A percentile compares a stretch with the other conserved stretches of the same genome.
Evolutionary conservation across 2,888 invertebrate genomes (phyloP).

Genomic region (Pyrrhia umbra): DNA sequence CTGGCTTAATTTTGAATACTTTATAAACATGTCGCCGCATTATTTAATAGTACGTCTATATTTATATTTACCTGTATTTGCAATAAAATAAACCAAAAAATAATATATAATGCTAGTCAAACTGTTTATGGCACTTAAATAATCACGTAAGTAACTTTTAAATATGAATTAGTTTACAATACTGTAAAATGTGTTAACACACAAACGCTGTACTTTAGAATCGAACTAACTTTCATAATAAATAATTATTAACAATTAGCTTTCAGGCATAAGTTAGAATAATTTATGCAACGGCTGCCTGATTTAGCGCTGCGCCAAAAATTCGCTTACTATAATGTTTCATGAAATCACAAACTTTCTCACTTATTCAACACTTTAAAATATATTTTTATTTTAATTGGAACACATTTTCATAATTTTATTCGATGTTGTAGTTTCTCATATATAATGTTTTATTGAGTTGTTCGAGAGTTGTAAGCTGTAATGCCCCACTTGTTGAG

Average conservation of each 20-base stretch:
- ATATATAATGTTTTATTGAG: constrained; percentile 52
- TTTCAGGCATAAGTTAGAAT: constrained; percentile 51
- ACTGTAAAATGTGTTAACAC: neutral
- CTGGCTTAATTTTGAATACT: neutral
- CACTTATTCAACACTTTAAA: constrained; percentile 52
- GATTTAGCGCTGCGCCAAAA: constrained; percentile 59
- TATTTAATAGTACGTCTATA: neutral
- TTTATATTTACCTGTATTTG: neutral
- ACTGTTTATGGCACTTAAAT: neutral
- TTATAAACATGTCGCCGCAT: neutral
- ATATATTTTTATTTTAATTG: constrained; percentile 16
- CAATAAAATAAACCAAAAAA: neutral
- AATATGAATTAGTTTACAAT: neutral
- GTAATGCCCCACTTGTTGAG: constrained; percentile 82
- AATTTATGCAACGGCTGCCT: constrained; percentile 63
- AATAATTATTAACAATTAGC: constrained; percentile 20
- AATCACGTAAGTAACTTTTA: neutral
- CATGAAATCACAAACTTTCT: constrained; percentile 60
- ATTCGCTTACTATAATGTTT: constrained; percentile 46
- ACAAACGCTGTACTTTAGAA: neutral
- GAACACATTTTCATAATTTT: constrained; percentile 31
- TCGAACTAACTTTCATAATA: constrained; percentile 17
- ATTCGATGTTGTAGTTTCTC: constrained; percentile 4
- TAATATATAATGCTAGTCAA: neutral
- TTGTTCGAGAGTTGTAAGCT: constrained; percentile 62